phyloP scores from a whole-genome alignment of 2,113 vertebrate species.

The Corvus moneduloides region DNA sequence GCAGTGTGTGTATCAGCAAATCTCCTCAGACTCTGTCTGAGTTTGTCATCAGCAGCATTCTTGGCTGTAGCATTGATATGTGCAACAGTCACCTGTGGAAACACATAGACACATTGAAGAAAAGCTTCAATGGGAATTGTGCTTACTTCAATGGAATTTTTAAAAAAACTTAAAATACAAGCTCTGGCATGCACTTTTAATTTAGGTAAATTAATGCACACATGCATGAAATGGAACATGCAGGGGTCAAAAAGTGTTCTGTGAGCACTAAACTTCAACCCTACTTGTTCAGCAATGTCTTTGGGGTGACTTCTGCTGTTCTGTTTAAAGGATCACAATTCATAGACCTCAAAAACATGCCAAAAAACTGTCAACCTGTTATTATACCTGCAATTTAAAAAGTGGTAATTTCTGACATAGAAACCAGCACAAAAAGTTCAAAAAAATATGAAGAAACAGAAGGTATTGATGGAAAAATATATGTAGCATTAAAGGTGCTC shows the following conservation, averaged over 20 bases:
- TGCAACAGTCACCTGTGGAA: constrained; percentile 92
- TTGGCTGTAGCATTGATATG: constrained; percentile 99
- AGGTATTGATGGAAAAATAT: background rate
- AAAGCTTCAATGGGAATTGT: background rate
- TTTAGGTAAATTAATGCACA: background rate
- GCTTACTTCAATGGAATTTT: background rate
- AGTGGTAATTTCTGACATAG: background rate
- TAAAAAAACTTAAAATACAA: background rate
- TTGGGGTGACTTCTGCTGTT: background rate
- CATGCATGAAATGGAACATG: background rate
- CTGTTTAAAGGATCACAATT: background rate
- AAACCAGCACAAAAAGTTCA: background rate
- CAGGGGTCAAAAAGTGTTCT: background rate
- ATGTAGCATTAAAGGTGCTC: background rate
- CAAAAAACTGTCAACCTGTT: background rate
- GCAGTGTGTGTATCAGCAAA: constrained; percentile 96
- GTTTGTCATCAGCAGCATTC: constrained; percentile 97
- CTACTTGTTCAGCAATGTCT: background rate
- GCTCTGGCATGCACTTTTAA: background rate
- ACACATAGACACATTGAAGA: background rate
- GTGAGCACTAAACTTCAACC: background rate
- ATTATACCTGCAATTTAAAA: background rate
- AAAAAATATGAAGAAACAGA: background rate
- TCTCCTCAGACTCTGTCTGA: constrained; percentile 92
- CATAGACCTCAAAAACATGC: background rate